These are phyloP conservation scores for Xyrauchen texanus DNA, from an alignment of 2,113 vertebrate species.

Conservation along the genomic window DNA sequence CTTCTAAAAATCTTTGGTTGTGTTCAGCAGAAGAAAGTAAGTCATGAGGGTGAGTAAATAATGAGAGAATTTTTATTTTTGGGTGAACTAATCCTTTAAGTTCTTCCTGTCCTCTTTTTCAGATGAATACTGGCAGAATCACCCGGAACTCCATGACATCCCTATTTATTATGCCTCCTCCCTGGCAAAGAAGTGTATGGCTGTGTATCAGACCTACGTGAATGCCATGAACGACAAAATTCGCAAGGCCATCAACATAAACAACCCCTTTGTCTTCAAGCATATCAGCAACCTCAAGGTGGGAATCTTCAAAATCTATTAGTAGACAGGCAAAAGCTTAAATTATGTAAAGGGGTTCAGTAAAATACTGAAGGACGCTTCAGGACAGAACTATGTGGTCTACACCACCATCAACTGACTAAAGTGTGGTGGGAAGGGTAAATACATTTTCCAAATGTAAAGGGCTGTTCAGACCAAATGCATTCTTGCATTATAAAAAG, in stretches of 20 bases:
- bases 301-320: conserved; percentile 36
- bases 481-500: too few species aligned
- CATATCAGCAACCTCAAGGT: conserved; percentile 99
- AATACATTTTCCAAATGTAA: too few species aligned
- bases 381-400: too few species aligned
- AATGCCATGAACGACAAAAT: conserved; percentile 99
- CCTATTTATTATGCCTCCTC: conserved; percentile 98
- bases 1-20: too few species aligned
- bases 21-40: too few species aligned
- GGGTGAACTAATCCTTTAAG: too few species aligned
- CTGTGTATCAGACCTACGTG: conserved; percentile 96
- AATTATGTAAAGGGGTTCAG: neutral
- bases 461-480: too few species aligned
- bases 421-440: too few species aligned
- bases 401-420: too few species aligned
- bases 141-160: conserved; percentile 96
- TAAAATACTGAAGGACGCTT: too few species aligned
- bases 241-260: conserved; percentile 97
- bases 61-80: too few species aligned
- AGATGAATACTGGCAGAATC: conserved; percentile 99
- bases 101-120: neutral
- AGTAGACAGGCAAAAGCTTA: neutral
- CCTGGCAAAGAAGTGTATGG: conserved; percentile 98
- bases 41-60: too few species aligned
- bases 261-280: conserved; percentile 98